Base-by-base conservation (phyloP, 2,888 invertebrate species). In the Zele albiditarsus region DNA sequence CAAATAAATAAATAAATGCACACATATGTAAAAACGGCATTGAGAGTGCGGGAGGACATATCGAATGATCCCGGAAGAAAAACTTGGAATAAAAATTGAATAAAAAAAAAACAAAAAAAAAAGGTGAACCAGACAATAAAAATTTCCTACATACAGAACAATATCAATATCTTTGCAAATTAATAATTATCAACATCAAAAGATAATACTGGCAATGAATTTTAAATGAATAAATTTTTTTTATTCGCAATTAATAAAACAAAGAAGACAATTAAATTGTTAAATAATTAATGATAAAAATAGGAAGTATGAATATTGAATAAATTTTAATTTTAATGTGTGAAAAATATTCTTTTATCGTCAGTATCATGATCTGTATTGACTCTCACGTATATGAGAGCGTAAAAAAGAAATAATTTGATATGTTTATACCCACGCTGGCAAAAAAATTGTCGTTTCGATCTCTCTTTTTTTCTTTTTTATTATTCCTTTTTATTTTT, bases 21-120 rank as follows among this genome's bases (percentile, higher is more conserved):
- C n/a, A 46, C n/a, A 53, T 23, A 53, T 53, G 53, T 53, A n/a
- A 16, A 28, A 73, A 67, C 58, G 60, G 14, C 31, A 68, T 62
- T 62, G 62, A 46, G 53, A 67, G 53, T 73, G 60, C 68, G 49
- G 49, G 62, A 46, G 60, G 62, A 68, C 49, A 20, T 20, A 42
- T 66, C 25, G 28, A 46, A 27, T 46, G 46, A 67, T 46, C 67
- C 67, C 27, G 67, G 67, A 67, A 67, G 49, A n/a, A 1, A 28
- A 53, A 53, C 46, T 28, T 49, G 27, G 16, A 49, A 67, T 49
- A 31, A n/a, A 65, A 6, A 20, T 27, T 0, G 28, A 67, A 67
- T 14, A 49, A 67, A n/a, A 49, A 28, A 10, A 38, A 62, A 8
- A 53, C 5, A n/a, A 46, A 46, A n/a, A n/a, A n/a, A n/a, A n/a